Base-by-base conservation (phyloP, 1,140 invertebrate genomes). In the Pseudomyrmex gracilis region DNA sequence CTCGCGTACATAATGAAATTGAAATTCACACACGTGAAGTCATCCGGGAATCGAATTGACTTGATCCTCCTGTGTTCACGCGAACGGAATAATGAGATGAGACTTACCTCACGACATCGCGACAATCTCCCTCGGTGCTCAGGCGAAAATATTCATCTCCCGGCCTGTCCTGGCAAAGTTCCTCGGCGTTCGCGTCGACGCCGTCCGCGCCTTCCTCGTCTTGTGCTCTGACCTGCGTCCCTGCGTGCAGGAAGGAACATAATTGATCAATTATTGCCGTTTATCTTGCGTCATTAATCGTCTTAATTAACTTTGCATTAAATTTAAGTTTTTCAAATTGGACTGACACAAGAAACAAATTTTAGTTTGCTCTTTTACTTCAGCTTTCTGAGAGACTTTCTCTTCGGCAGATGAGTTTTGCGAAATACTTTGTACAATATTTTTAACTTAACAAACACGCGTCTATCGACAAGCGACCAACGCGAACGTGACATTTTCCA, bases 101-200 rank as follows among this genome's bases (percentile, higher is more conserved):
- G 1, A 13, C 66, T 96, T 95, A 98, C 97, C 97, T 98, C 90
- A 98, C 98, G 82, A 98, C 98, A 94, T 98, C 98, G 87, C 98
- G 96, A 94, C 98, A 98, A 93, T 98, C 98, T 82, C 97, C 97
- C 60, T 98, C 97, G 24, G 96, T 96, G 76, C 96, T 96, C 88
- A 98, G 94, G 76, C 98, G 96, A 95, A 98, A 98, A 94, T 98
- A 98, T 93, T 98, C 98, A 90, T 98, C 97, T 22, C 97, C 97
- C 2, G 97, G 97, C 90, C 98, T 95, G 89, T 97, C 97, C 83
- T 97, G 96, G 92, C 98, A 98, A 15, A 98, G 95, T 93, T 98
- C 97, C 90, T 98, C 98, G 15, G 97, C 95, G 89, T 96, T 97
- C 71, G 96, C 95, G 55, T 97, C 97, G 17, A 95, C 95, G 22